Base-by-base conservation (phyloP, 2,113 vertebrate genomes). In the Saccopteryx leptura region DNA sequence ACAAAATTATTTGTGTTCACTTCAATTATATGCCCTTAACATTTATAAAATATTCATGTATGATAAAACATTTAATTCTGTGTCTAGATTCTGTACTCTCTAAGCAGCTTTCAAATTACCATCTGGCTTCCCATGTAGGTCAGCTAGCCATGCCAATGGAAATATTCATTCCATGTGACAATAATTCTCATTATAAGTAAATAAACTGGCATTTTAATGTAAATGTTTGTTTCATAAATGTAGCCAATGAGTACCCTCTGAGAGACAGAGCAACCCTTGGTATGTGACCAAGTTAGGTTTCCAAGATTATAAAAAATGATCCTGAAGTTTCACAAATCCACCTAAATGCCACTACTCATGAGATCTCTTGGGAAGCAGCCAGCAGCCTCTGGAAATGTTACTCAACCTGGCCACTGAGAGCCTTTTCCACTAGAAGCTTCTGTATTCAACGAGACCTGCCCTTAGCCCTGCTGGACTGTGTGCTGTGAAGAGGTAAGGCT, bases 261-360 rank as follows among this genome's bases (percentile, higher is more conserved):
- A 76, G 61, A 87, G 24, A 79, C 18, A 74, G 58, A 93, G 39
- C n/a, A 50, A n/a, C 65, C 56, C 90, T 93, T 84, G 28, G 79
- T 74, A 39, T 69, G 61, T 60, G 63, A 86, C 63, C 61, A 84
- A 95, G 96, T 58, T 68, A 89, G 61, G 63, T 80, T 92, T 56
- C 68, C 72, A 46, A 95, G 39, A 39, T 90, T 94, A 6, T 19
- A 88, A 93, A 79, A 96, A 95, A 86, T 31, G 72, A 82, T 23
- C 78, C 68, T 69, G 56, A 56, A 68, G 61, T 93, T 85, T 92
- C 65, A 88, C 84, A 97, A 89, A 91, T 74, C 71, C 31, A 94
- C n/a, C 54, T 90, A 60, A 86, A 65, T 33, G 23, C 60, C 65
- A 5, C 76, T 50, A 31, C 33, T 63, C 75, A 60, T 39, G 88